Percentiles rank a stretch among this genome's conserved stretches.
phyloP scores from a whole-genome alignment of 2,797 vertebrate species.

The Arnoldichthys spilopterus region DNA sequence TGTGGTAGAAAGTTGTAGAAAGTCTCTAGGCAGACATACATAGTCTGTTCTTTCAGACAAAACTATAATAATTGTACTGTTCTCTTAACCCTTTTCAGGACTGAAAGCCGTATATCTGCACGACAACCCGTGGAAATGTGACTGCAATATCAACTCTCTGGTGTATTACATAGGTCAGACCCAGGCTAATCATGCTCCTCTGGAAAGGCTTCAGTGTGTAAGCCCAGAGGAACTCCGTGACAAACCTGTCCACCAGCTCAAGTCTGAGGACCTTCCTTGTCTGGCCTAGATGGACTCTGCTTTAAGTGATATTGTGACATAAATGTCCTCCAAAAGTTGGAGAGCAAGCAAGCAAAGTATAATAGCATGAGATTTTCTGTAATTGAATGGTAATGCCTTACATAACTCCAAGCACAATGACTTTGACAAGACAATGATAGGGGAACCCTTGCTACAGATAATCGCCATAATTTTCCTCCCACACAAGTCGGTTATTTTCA shows the following conservation, averaged over 20 bases:
- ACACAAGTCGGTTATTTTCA: slow-evolving; percentile 67
- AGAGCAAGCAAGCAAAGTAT: slow-evolving; percentile 27
- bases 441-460: slow-evolving; percentile 53
- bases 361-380: slow-evolving; percentile 53
- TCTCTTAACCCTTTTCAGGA: slow-evolving; percentile 58
- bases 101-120: slow-evolving; percentile 76
- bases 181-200: slow-evolving; percentile 62
- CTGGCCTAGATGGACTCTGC: slow-evolving; percentile 46
- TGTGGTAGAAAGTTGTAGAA: background rate
- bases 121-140: slow-evolving; percentile 78
- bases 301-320: slow-evolving; percentile 24
- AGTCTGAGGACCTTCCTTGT: slow-evolving; percentile 62
- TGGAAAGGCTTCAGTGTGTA: slow-evolving; percentile 63
- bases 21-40: background rate
- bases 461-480: slow-evolving; percentile 67
- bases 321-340: slow-evolving; percentile 23
- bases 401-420: slow-evolving; percentile 57
- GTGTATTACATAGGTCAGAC: slow-evolving; percentile 70
- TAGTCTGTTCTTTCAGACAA: background rate
- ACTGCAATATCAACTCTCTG: slow-evolving; percentile 76
- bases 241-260: slow-evolving; percentile 67
- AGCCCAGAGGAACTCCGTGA: slow-evolving; percentile 68
- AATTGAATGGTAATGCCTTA: slow-evolving; percentile 59
- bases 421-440: slow-evolving; percentile 58
- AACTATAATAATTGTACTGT: background rate